Conservation (phyloP, 2,888 invertebrate genomes). For the Spicauda simplicius region DNA sequence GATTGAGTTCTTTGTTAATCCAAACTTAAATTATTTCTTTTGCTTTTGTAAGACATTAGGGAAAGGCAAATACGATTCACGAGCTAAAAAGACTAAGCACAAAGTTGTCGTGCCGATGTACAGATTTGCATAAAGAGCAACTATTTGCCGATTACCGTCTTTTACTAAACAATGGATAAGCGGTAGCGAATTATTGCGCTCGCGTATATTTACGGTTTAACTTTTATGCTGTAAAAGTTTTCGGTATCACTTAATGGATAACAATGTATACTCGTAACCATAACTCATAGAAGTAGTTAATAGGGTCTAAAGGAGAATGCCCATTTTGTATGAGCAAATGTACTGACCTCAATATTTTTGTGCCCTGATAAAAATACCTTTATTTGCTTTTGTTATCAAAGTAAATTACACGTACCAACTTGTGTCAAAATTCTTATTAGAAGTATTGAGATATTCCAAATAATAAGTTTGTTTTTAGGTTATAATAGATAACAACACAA, state of each 20-base stretch:
- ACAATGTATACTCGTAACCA: background rate
- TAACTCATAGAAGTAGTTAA: too few species aligned
- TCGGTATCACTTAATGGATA: background rate
- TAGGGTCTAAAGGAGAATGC: too few species aligned
- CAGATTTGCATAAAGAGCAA: constrained; percentile 76
- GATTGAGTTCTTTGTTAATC: constrained; percentile 29
- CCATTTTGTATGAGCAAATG: too few species aligned
- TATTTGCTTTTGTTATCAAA: too few species aligned
- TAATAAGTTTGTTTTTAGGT: too few species aligned
- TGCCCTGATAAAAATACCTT: too few species aligned
- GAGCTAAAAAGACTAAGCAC: constrained; percentile 53
- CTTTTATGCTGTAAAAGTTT: background rate
- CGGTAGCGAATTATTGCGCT: constrained; percentile 47
- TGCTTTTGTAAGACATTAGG: constrained; percentile 42
- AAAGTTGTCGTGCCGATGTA: constrained; percentile 68
- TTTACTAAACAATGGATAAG: constrained; percentile 47
- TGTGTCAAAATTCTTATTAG: too few species aligned
- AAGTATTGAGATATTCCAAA: too few species aligned
- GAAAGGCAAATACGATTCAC: constrained; percentile 43
- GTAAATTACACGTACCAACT: too few species aligned
- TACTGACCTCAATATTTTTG: too few species aligned
- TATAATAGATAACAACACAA: too few species aligned
- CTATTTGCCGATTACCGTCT: constrained; percentile 62
- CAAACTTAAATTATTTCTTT: constrained; percentile 29
- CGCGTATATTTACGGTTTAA: constrained; percentile 7